Evolutionary conservation across 1,140 invertebrate species (phyloP), one percentile per base, ranked within the genome.

Genomic region (Lysiphlebus fabarum): DNA sequence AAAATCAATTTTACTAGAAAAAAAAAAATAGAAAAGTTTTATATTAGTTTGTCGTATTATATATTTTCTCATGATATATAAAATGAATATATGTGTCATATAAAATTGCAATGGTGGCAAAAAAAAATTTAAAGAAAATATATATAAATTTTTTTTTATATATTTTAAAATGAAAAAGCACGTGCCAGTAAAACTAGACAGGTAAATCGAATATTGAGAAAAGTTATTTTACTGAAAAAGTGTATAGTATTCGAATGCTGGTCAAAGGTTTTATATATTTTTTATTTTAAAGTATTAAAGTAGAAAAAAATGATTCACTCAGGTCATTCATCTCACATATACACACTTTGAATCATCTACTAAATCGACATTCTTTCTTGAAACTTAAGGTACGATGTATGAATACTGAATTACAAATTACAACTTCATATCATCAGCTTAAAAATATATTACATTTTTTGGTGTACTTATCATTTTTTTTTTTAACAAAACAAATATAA

Each of bases 241-340:
- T 64, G 62, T 64, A 61, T 65, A 61, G 61, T 66, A 72, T 71
- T 71, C 63, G 67, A 69, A 70, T 68, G 62, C 65, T 59, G 56
- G 55, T 58, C 43, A 62, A 65, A 69, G 53, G 43, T 59, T 56
- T 33, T 41, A 48, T 61, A 26, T 60, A 34, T 9, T 50, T 58
- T 53, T 53, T n/a, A 40, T 40, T 53, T 11, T 6, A 51, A 38
- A 51, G 37, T 12, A 33, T 51, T 2, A 38, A 51, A 36, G 45
- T 8, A 36, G 50, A 26, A 12, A 44, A 47, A 41, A 26, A 53
- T n/a, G 50, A 60, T 60, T 53, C 45, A 40, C 41, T 49, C 47
- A 9, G 41, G 26, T 37, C 48, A 53, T 61, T 56, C 53, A 51
- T 60, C 58, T 61, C 48, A 40, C 26, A 58, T 37, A 58, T 26